These are phyloP conservation scores for Eupeodes luniger DNA, from an alignment of 2,888 invertebrate species.

Conservation along the genomic window DNA sequence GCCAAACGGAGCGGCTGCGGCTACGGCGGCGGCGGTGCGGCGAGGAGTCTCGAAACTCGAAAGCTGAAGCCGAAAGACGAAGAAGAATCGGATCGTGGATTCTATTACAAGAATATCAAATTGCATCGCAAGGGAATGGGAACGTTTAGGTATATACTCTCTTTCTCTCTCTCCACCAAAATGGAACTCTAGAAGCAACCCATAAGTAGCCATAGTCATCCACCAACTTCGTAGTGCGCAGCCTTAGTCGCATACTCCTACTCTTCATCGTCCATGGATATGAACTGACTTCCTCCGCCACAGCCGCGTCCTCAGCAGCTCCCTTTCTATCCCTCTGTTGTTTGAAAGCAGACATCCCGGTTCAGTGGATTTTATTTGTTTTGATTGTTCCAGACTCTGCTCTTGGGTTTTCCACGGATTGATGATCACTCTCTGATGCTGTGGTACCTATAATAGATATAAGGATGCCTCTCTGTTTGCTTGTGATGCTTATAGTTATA, in stretches of 20 bases:
- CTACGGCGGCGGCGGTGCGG: too few species aligned
- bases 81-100: conserved; percentile 76
- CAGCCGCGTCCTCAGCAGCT: background rate
- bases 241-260: conserved; percentile 1
- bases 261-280: background rate
- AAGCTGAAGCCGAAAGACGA: conserved; percentile 46
- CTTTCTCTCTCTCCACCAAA: background rate
- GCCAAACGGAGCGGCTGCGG: conserved; percentile 3
- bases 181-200: conserved; percentile 50
- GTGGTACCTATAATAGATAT: too few species aligned
- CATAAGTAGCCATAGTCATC: conserved; percentile 62
- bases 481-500: background rate
- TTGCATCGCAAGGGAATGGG: conserved; percentile 67
- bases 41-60: conserved; percentile 28
- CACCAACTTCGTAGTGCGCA: conserved; percentile 35
- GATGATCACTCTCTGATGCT: conserved; percentile 50
- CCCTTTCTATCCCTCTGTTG: conserved; percentile 6
- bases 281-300: background rate
- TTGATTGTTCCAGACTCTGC: conserved; percentile 62
- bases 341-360: conserved; percentile 58
- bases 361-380: conserved; percentile 67
- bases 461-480: conserved; percentile 41
- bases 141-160: conserved; percentile 12
- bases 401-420: conserved; percentile 67
- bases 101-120: conserved; percentile 78